Evolutionary conservation across 2,888 invertebrate species (phyloP), one percentile per base, ranked within the genome.

Genomic region (Agrochola litura): DNA sequence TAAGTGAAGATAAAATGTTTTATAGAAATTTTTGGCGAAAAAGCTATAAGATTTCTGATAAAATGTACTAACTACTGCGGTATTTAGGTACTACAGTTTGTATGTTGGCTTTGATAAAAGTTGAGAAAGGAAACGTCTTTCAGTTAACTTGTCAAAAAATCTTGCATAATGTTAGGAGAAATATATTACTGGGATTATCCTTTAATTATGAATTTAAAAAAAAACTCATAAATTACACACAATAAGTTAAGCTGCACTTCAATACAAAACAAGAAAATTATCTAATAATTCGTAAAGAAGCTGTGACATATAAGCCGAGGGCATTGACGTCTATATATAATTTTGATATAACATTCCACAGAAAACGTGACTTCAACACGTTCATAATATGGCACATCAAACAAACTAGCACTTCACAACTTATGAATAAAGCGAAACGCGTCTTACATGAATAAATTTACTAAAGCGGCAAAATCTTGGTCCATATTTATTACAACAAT

Each of bases 401-500:
- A 87, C 83, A 85, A 81, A 85, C 82, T 85, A 82, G 76, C 81
- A 83, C 82, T 86, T 79, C 77, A 69, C 75, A 63, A 86, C 76
- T 85, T 85, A 77, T 85, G 79, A 87, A 87, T 87, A 87, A 77
- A 83, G 66, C 77, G 77, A 80, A 82, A 81, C 81, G 82, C 78
- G 79, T 87, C 71, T 82, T 77, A 81, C 73, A 83, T 87, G 83
- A 85, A 86, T 85, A 85, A 79, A 83, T 87, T 86, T 79, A 75
- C 77, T 73, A 83, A 85, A 79, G 77, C 78, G 75, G 74, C 76
- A 73, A 80, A 78, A 82, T 84, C 80, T 77, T 77, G 77, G 72
- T 86, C 75, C 74, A 80, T 85, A 78, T 77, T 86, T 85, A 87
- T 86, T 86, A 86, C 78, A 79, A 84, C 84, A 81, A 84, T 85